Evolutionary conservation across 2,797 vertebrate genomes (phyloP).

Genomic region (Microhierax caerulescens): DNA sequence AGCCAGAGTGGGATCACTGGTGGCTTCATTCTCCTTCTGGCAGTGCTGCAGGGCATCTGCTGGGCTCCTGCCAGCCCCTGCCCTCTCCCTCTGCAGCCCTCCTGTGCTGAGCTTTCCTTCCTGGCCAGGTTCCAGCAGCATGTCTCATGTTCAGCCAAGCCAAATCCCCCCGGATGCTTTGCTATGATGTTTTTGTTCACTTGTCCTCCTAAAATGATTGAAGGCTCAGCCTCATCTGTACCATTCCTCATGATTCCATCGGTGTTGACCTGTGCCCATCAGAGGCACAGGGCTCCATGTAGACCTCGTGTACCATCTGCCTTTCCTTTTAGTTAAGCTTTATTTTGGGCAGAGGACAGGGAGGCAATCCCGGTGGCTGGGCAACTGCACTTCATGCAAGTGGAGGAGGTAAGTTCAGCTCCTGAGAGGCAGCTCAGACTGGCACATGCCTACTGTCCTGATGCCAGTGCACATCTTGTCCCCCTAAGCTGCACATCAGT

Average conservation of each 20-base stretch:
- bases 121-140: background rate
- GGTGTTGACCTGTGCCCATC: background rate
- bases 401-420: background rate
- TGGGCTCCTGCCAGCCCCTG: background rate
- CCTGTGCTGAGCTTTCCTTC: background rate
- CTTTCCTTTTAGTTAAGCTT: background rate
- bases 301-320: background rate
- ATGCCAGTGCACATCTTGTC: accelerated
- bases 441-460: background rate
- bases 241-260: background rate
- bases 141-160: background rate
- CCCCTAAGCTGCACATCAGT: background rate
- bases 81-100: background rate
- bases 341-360: background rate
- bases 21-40: background rate
- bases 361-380: background rate
- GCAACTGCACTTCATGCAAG: background rate
- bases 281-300: background rate
- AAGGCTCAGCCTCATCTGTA: background rate
- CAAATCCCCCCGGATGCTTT: background rate
- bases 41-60: background rate
- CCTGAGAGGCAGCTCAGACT: accelerated
- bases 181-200: background rate
- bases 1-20: background rate
- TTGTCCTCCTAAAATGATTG: background rate